These are phyloP conservation scores for Rhopalosiphum maidis DNA, from an alignment of 1,140 invertebrate genomes.

Conservation along the genomic window DNA sequence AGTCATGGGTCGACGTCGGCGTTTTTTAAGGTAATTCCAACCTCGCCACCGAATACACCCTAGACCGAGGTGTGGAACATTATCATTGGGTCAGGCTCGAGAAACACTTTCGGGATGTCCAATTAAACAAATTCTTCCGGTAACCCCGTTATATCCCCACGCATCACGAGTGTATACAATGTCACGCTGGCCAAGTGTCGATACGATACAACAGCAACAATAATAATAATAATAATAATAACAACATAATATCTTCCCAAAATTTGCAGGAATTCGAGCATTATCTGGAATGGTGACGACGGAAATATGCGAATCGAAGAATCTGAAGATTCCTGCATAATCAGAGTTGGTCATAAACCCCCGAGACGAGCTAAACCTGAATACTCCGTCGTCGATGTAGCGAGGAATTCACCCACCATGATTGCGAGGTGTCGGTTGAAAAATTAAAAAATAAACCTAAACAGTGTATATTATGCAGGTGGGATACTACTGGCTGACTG, in stretches of 20 bases:
- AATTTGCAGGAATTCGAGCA: background rate
- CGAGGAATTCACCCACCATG: background rate
- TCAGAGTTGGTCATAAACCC: background rate
- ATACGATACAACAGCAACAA: background rate
- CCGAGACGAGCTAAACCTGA: background rate
- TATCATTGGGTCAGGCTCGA: background rate
- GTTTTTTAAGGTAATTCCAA: background rate
- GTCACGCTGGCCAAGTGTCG: background rate
- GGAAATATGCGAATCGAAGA: background rate
- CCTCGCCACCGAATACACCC: background rate
- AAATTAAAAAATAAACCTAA: background rate
- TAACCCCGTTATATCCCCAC: background rate
- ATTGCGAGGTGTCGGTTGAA: background rate
- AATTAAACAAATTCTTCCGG: background rate
- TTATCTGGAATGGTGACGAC: background rate
- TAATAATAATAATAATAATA: too few species aligned
- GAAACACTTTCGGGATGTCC: background rate
- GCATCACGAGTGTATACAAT: background rate
- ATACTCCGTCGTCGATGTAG: background rate
- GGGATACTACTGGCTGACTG: background rate
- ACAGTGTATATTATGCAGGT: background rate
- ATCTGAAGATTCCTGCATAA: background rate
- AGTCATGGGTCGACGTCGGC: background rate
- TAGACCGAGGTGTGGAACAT: background rate
- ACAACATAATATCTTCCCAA: background rate